phyloP scores from a whole-genome alignment of 2,113 vertebrate genomes.

The Lophius piscatorius region DNA sequence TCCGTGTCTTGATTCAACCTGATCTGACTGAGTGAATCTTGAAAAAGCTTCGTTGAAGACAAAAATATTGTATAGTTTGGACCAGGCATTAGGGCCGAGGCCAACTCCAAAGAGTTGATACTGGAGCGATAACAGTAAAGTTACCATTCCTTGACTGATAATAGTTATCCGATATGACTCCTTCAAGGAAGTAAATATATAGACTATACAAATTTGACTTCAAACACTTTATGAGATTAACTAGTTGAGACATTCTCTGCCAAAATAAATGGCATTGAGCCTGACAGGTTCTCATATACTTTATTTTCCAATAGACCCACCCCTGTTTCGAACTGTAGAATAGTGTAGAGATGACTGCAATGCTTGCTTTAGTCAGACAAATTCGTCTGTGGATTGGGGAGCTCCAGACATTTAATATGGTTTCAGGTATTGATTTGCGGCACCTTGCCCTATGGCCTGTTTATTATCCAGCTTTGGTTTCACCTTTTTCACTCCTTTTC shows the following conservation, averaged over 20 bases:
- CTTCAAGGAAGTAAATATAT: not conserved
- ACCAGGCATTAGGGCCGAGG: too few relatives aligned
- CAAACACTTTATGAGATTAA: too few relatives aligned
- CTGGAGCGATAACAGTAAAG: too few relatives aligned
- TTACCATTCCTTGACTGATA: too few relatives aligned
- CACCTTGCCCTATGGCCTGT: conserved; percentile 64
- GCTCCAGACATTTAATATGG: conserved; percentile 73
- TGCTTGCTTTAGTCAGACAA: conserved; percentile 57
- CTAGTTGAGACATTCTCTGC: too few relatives aligned
- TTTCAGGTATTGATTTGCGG: conserved; percentile 73
- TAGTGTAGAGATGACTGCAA: conserved; percentile 49
- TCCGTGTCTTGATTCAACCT: too few relatives aligned
- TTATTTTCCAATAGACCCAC: conserved; percentile 20
- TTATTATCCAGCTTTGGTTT: conserved; percentile 69
- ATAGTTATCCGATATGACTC: too few relatives aligned
- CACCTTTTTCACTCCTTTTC: conserved; percentile 66
- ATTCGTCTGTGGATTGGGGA: conserved; percentile 67
- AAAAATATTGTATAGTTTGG: too few relatives aligned
- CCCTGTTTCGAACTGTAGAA: conserved; percentile 46
- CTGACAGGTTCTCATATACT: conserved; percentile 4
- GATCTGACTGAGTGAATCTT: too few relatives aligned
- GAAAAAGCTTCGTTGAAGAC: too few relatives aligned
- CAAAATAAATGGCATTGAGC: conserved; percentile 9
- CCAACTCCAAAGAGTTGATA: too few relatives aligned
- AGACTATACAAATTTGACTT: too few relatives aligned